phyloP scores from a whole-genome alignment of 2,888 invertebrate species.

The Eupithecia exiguata region DNA sequence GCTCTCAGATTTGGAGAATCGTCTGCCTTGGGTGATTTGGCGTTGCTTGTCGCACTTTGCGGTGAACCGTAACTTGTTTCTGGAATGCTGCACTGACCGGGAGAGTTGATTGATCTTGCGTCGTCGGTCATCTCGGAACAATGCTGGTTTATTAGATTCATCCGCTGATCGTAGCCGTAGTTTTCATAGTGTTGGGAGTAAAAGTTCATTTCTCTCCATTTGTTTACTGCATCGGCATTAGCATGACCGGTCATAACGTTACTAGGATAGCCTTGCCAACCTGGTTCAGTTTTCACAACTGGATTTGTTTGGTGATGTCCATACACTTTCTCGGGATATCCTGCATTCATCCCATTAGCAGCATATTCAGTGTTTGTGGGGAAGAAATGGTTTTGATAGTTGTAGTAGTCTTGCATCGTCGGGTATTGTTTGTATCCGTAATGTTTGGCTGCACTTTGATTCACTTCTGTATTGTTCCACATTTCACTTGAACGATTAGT shows the following conservation, averaged over 20 bases:
- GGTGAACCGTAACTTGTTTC: conserved; percentile 74
- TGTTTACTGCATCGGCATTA: conserved; percentile 67
- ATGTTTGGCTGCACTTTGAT: conserved; percentile 64
- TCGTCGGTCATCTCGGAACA: conserved; percentile 61
- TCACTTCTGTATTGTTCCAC: conserved; percentile 72
- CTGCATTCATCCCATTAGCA: conserved; percentile 53
- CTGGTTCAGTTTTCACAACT: conserved; percentile 69
- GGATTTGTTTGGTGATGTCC: conserved; percentile 52
- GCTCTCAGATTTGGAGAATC: conserved; percentile 85
- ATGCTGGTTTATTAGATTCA: conserved; percentile 52
- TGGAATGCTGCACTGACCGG: conserved; percentile 68
- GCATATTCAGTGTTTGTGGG: conserved; percentile 61
- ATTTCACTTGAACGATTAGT: conserved; percentile 74
- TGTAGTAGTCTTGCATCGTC: conserved; percentile 57
- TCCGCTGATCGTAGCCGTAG: conserved; percentile 61
- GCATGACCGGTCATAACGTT: conserved; percentile 57
- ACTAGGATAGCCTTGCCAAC: conserved; percentile 65
- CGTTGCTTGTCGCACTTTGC: conserved; percentile 63
- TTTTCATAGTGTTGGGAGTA: conserved; percentile 64
- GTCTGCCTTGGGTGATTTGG: conserved; percentile 65
- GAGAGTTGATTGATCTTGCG: conserved; percentile 64
- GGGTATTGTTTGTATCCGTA: conserved; percentile 64
- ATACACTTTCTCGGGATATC: conserved; percentile 56
- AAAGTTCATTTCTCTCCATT: conserved; percentile 72
- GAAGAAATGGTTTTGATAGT: conserved; percentile 65